These are phyloP conservation scores for Brachynemurus nebulosus DNA, from an alignment of 2,888 invertebrate genomes.

Conservation along the genomic window DNA sequence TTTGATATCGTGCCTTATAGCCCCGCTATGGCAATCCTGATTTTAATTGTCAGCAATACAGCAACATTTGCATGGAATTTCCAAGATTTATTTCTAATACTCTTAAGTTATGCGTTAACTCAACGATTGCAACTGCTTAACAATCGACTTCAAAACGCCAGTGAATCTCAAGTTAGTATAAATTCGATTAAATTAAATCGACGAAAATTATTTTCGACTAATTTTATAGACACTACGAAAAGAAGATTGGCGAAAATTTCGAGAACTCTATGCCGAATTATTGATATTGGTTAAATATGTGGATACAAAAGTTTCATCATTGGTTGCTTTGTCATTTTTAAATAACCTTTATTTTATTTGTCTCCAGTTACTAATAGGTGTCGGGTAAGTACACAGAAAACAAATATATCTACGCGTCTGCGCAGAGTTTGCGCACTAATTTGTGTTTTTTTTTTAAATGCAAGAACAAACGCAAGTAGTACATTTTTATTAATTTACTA, in stretches of 20 bases:
- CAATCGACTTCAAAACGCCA: background rate
- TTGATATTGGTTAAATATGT: slow-evolving; percentile 4
- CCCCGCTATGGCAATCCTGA: background rate
- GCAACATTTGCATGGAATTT: slow-evolving; percentile 8
- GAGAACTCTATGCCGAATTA: slow-evolving; percentile 4
- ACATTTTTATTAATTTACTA: background rate
- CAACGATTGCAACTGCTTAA: background rate
- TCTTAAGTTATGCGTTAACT: slow-evolving; percentile 3
- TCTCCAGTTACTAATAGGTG: slow-evolving; percentile 1
- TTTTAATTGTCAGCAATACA: slow-evolving; percentile 3
- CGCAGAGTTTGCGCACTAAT: background rate
- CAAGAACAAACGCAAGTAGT: background rate
- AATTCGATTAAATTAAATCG: too few species aligned
- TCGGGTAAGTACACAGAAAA: background rate
- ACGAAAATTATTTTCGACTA: background rate
- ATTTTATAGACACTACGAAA: background rate
- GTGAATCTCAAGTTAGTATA: background rate
- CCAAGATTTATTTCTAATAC: slow-evolving; percentile 4
- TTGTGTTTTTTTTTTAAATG: background rate
- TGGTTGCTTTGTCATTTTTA: slow-evolving; percentile 3
- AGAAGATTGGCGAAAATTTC: slow-evolving; percentile 1
- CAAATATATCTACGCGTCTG: background rate
- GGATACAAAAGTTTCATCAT: slow-evolving; percentile 1
- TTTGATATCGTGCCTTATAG: background rate
- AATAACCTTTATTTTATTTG: slow-evolving; percentile 7